Conservation (phyloP, 2,113 vertebrate species). For the Tachuris rubrigastra region DNA sequence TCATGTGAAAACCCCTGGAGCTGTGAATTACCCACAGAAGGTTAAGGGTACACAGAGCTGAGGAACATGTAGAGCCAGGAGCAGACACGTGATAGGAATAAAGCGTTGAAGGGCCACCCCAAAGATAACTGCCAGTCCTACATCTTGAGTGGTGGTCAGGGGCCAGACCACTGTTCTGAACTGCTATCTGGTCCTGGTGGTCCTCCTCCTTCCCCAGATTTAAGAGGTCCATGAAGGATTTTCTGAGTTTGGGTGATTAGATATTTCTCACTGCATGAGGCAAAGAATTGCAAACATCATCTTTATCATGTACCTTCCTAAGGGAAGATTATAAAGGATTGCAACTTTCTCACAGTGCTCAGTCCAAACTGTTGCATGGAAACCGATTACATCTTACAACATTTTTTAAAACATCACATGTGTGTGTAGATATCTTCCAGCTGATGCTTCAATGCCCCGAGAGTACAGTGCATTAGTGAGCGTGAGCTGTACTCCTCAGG, state of each 20-base stretch:
- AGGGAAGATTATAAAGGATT: neutral
- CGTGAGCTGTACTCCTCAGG: neutral
- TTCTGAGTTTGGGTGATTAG: neutral
- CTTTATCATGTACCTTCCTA: neutral
- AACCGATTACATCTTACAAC: neutral
- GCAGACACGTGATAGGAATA: accelerated
- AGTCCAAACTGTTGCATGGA: neutral
- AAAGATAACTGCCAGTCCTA: neutral
- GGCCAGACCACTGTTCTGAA: neutral
- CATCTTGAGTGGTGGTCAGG: neutral
- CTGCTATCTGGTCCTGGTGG: neutral
- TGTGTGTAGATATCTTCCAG: neutral
- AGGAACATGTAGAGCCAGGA: neutral
- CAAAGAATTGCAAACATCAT: neutral
- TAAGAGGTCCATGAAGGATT: neutral
- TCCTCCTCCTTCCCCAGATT: neutral
- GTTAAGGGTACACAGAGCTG: neutral
- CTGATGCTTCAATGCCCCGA: neutral
- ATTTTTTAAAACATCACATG: neutral
- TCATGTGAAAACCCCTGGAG: neutral
- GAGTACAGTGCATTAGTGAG: neutral
- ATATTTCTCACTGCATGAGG: neutral
- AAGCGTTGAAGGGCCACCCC: neutral
- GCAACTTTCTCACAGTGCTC: neutral
- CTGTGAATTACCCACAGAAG: neutral